These are phyloP conservation scores for Marmota monax DNA, from an alignment of 2,113 vertebrate genomes.

Conservation along the genomic window DNA sequence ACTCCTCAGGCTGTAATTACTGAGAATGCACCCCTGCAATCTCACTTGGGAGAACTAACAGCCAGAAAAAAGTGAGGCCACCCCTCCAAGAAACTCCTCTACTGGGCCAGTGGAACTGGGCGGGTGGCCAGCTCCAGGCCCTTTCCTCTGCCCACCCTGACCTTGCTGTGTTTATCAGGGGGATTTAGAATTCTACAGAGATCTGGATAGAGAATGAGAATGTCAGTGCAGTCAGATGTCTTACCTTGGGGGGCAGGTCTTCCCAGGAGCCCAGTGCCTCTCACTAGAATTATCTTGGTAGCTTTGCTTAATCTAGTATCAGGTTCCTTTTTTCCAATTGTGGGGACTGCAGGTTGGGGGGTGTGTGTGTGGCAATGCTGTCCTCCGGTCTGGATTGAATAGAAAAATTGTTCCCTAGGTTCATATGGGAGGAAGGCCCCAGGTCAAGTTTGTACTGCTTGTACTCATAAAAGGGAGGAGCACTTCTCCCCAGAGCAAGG, in stretches of 20 bases:
- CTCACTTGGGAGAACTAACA: neutral
- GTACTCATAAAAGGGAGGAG: neutral
- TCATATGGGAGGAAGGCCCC: rapidly evolving
- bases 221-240: neutral
- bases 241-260: neutral
- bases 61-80: neutral
- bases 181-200: too few species aligned
- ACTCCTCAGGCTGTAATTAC: neutral
- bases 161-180: neutral
- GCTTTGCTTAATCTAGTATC: neutral
- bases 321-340: neutral
- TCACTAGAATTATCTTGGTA: neutral
- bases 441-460: neutral
- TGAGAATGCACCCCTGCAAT: neutral
- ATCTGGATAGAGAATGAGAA: neutral
- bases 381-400: neutral
- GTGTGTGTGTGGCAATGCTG: neutral
- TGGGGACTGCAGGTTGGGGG: neutral
- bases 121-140: neutral
- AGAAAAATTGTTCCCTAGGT: too few species aligned
- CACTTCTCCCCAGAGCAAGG: neutral
- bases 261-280: neutral
- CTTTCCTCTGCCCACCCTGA: neutral
- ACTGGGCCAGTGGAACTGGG: neutral
- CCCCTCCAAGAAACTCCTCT: rapidly evolving